Evolutionary conservation across 2,113 vertebrate species (phyloP), one percentile per base, ranked within the genome.

Genomic region (Nothobranchius kuhntae): DNA sequence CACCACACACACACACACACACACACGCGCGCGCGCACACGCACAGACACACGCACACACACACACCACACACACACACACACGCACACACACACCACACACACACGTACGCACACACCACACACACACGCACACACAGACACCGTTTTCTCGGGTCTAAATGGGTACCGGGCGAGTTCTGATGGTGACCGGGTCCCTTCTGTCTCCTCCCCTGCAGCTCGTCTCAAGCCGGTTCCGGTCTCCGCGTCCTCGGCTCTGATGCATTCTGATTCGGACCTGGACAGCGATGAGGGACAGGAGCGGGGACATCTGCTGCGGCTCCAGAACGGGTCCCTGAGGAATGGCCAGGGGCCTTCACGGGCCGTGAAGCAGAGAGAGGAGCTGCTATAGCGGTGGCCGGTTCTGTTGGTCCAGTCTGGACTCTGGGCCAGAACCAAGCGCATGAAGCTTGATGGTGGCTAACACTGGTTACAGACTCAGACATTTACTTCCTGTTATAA

Each of bases 251-350:
- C 95, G 1, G 96, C 96, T 72, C 93, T 99, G 87, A 98, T 99
- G 97, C 95, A 92, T 81, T 99, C 98, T 0, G 97, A 99, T 86
- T 99, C 98, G 0, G 97, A 99, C 53, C 89, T 98, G 91, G 96
- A 98, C 89, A 99, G 97, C 0, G 98, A 99, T 0, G 96, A 99
- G 1, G 95, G 94, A 44, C 95, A 95, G 50, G 98, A 99, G 46
- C 95, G 96, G 13, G 96, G 97, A 52, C 95, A 95, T 3, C 94
- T 98, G 44, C 94, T 98, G 5, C 89, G 94, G 0, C 93, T 93
- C 53, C 96, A 98, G 90, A 99, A 99, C 0, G 97, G 98, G 55
- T 95, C 94, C 26, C 40, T 99, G 79, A 94, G 94, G 80, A 99
- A 99, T 0, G 96, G 97, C 54, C 96, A 95, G 84, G 93, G 92